Percentiles rank a stretch among this genome's conserved stretches.
Evolutionary conservation across 2,797 vertebrate species (phyloP).

Genomic region (Rhinatrema bivittatum): DNA sequence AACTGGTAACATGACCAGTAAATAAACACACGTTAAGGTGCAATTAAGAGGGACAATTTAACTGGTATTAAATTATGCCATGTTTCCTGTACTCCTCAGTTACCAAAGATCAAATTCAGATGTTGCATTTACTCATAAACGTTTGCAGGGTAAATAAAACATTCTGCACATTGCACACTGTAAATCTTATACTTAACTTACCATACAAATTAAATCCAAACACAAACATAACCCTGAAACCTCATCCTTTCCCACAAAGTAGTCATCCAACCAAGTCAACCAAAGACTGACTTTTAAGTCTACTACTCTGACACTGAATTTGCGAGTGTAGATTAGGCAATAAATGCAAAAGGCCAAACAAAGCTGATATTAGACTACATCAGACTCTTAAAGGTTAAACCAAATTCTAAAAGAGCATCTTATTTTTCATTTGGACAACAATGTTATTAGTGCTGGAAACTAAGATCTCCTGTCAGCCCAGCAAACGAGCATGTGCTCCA

Average conservation of each 20-base stretch:
- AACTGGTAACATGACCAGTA: slow-evolving; percentile 14
- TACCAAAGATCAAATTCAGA: slow-evolving; percentile 49
- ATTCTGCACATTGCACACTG: slow-evolving; percentile 31
- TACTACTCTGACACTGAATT: too few species aligned
- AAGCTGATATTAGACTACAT: too few species aligned
- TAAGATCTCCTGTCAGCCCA: too few species aligned
- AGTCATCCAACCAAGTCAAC: slow-evolving; percentile 37
- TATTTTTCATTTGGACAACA: too few species aligned
- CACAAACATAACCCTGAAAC: slow-evolving; percentile 48
- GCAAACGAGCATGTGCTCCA: too few species aligned
- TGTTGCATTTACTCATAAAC: slow-evolving; percentile 37
- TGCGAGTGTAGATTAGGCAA: too few species aligned
- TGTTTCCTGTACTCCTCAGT: slow-evolving; percentile 42
- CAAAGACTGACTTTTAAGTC: too few species aligned
- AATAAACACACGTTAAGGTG: slow-evolving; percentile 29
- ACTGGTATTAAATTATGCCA: slow-evolving; percentile 28
- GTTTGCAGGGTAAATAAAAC: slow-evolving; percentile 49
- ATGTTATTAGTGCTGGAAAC: too few species aligned
- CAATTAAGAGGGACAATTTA: slow-evolving; percentile 34
- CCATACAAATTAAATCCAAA: slow-evolving; percentile 53
- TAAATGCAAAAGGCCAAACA: too few species aligned
- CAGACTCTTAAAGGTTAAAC: too few species aligned
- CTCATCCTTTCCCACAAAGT: slow-evolving; percentile 38
- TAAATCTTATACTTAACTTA: slow-evolving; percentile 46
- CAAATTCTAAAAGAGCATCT: too few species aligned